phyloP scores from a whole-genome alignment of 1,140 invertebrate species.

The Procambarus virginalis region DNA sequence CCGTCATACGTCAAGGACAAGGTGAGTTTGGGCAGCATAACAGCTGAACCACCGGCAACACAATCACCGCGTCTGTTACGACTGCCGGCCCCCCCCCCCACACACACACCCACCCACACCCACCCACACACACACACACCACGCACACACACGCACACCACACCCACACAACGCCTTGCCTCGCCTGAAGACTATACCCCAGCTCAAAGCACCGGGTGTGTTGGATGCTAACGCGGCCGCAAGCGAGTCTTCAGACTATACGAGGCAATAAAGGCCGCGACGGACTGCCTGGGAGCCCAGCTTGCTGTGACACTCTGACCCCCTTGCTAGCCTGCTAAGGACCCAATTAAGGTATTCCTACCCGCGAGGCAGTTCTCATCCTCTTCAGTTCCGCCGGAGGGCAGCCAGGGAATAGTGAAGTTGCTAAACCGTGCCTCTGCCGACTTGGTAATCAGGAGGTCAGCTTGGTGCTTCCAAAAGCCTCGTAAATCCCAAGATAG shows the following conservation, averaged over 20 bases:
- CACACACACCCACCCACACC: no score
- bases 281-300: not conserved
- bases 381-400: not conserved
- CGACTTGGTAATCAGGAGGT: not conserved
- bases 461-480: not conserved
- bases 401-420: not conserved
- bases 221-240: not conserved
- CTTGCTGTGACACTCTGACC: not conserved
- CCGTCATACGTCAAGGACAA: no score
- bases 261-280: not conserved
- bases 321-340: not conserved
- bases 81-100: no score
- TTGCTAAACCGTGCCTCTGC: not conserved
- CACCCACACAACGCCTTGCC: no score
- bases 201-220: not conserved
- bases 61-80: no score
- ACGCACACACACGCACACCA: no score
- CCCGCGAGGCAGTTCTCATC: not conserved
- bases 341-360: not conserved
- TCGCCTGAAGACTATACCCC: not conserved
- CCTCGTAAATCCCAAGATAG: not conserved
- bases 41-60: no score
- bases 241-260: slow-evolving; percentile 3
- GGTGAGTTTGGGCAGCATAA: no score
- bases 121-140: no score